Base-by-base conservation (phyloP, 2,113 vertebrate species). In the Trichomycterus rosablanca region DNA sequence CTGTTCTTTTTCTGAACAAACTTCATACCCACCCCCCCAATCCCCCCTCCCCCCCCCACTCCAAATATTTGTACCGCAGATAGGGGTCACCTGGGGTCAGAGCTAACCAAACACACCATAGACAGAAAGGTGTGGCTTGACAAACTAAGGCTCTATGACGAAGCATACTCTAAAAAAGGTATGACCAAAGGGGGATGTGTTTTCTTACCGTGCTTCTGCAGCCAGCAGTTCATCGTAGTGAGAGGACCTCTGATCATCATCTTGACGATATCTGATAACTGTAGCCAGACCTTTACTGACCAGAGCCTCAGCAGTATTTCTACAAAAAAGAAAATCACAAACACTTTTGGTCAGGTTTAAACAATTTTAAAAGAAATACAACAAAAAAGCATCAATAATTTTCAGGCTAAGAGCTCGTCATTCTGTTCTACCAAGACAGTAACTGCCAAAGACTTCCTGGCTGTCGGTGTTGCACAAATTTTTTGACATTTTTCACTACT, bases 271-370 rank as follows among this genome's bases (percentile, higher is more conserved):
- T 51, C 93, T 84, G 82, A 98, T 93, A 78, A 93, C 89, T 0
- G 94, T 95, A 71, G 94, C 95, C 22, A 97, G 84, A 14, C 95
- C 94, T 82, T 98, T 98, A 81, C 95, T 98, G 76, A 98, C 90
- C 43, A 98, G 84, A 5, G 95, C 95, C 77, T 98, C 95, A 0
- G 95, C 95, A 1, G 94, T 97, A 88, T 98, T 97, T 70, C 95
- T 98, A 85, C 3, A 76, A 66, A 9, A 51, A n/a, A 22, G 7
- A 26, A 3, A 37, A 16, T n/a, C n/a, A 49, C 2, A 20, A 22
- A 7, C 19, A 18, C 1, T 2, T 9, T 35, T 18, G 4, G 16
- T 12, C 15, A 19, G n/a, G 14, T 8, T 15, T 5, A 19, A 45
- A 15, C 22, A 20, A 30, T 10, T 5, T n/a, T 35, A 2, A 55